Evolutionary conservation across 1,140 invertebrate genomes (phyloP).

Genomic region (Branchinecta lynchi): DNA sequence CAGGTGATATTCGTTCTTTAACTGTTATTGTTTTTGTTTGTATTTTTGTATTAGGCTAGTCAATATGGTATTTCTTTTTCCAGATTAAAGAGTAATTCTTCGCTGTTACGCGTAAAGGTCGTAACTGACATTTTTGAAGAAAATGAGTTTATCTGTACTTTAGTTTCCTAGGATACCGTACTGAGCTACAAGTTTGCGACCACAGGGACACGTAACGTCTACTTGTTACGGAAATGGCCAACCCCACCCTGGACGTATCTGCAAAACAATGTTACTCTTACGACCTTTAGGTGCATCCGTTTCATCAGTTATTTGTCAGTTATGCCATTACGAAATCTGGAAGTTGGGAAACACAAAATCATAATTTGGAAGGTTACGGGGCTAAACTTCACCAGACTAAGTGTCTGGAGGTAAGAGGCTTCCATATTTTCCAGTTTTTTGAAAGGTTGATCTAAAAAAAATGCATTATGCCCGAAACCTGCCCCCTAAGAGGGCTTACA

Average conservation of each 20-base stretch:
- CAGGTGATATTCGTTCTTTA: no score
- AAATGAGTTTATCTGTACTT: neutral
- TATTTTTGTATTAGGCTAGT: no score
- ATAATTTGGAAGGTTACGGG: constrained; percentile 9
- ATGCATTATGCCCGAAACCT: neutral
- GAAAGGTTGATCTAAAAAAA: constrained; percentile 7
- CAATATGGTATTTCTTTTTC: no score
- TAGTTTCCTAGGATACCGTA: constrained; percentile 5
- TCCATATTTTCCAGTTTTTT: constrained; percentile 7
- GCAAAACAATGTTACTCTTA: neutral
- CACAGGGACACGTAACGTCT: neutral
- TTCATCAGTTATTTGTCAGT: constrained; percentile 6
- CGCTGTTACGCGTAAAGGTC: constrained; percentile 5
- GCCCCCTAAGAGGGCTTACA: neutral
- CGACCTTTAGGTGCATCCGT: constrained; percentile 1
- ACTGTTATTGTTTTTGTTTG: no score
- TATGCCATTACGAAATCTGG: constrained; percentile 5
- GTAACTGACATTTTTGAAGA: neutral
- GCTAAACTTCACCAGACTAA: constrained; percentile 1
- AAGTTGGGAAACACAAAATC: constrained; percentile 6
- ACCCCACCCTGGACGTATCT: constrained; percentile 8
- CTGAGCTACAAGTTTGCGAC: constrained; percentile 8
- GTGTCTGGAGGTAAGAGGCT: constrained; percentile 1
- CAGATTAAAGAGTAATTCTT: no score
- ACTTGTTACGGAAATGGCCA: constrained; percentile 4